phyloP scores from a whole-genome alignment of 2,797 vertebrate species.

The Emys orbicularis region DNA sequence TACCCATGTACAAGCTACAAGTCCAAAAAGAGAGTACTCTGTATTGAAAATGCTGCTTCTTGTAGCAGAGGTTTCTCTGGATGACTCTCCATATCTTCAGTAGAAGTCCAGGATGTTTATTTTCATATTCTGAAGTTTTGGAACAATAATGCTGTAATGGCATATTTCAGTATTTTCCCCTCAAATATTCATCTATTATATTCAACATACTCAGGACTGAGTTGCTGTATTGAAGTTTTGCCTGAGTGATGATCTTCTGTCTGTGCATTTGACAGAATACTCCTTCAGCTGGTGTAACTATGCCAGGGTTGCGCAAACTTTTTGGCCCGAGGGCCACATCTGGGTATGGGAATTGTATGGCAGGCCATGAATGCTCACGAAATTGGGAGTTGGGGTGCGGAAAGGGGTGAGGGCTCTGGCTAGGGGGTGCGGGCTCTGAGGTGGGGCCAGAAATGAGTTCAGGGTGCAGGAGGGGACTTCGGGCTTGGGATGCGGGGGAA shows the following conservation, averaged over 20 bases:
- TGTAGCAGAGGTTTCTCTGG: neutral
- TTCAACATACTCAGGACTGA: neutral
- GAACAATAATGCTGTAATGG: neutral
- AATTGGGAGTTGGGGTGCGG: no score
- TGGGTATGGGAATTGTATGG: no score
- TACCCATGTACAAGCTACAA: neutral
- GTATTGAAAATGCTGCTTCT: neutral
- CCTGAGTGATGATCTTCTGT: neutral
- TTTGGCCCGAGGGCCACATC: no score
- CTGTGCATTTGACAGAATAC: slow-evolving; percentile 1
- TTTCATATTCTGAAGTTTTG: neutral
- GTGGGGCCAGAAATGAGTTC: no score
- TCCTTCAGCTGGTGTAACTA: neutral
- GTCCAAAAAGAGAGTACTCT: neutral
- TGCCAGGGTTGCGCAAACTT: neutral
- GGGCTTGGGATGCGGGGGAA: no score
- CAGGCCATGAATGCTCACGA: no score
- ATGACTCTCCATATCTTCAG: neutral
- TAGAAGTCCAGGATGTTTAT: neutral
- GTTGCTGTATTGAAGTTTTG: neutral
- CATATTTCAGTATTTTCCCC: neutral
- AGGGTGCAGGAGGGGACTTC: no score
- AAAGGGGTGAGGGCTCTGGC: no score
- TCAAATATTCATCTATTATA: neutral
- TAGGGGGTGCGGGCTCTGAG: no score